These are phyloP conservation scores for Cinclus mexicanus DNA, from an alignment of 2,113 vertebrate species.

Conservation along the genomic window DNA sequence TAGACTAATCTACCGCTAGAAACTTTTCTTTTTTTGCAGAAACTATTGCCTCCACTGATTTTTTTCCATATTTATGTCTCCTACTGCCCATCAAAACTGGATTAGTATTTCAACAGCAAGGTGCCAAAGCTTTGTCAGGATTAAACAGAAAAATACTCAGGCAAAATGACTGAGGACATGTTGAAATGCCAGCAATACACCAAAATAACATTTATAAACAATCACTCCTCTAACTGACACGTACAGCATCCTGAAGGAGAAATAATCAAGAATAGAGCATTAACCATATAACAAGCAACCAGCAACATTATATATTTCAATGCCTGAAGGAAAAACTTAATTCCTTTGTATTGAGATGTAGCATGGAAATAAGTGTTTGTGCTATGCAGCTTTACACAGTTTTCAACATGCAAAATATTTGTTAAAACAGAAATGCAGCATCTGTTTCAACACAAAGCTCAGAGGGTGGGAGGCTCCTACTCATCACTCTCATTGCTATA, in stretches of 20 bases:
- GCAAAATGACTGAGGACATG: neutral
- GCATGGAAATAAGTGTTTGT: neutral
- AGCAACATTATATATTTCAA: neutral
- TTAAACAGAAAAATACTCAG: slow-evolving; percentile 1
- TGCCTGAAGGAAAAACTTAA: neutral
- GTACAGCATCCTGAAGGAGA: neutral
- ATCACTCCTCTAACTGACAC: neutral
- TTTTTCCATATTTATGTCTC: slow-evolving; percentile 33
- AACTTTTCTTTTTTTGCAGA: neutral
- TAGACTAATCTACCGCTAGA: neutral
- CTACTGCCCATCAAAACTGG: slow-evolving; percentile 15
- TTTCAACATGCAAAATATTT: slow-evolving; percentile 18
- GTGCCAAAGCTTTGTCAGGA: slow-evolving; percentile 40
- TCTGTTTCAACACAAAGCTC: neutral
- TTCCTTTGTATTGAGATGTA: neutral
- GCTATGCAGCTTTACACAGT: neutral
- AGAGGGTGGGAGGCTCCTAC: neutral
- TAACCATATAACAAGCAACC: neutral
- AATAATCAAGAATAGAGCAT: neutral
- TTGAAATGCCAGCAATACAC: neutral
- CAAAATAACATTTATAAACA: slow-evolving; percentile 9
- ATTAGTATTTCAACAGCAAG: slow-evolving; percentile 43
- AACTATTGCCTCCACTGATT: neutral
- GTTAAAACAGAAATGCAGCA: neutral
- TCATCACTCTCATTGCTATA: neutral